Evolutionary conservation across 2,888 invertebrate species (phyloP).

Genomic region (Andrena minutula): DNA sequence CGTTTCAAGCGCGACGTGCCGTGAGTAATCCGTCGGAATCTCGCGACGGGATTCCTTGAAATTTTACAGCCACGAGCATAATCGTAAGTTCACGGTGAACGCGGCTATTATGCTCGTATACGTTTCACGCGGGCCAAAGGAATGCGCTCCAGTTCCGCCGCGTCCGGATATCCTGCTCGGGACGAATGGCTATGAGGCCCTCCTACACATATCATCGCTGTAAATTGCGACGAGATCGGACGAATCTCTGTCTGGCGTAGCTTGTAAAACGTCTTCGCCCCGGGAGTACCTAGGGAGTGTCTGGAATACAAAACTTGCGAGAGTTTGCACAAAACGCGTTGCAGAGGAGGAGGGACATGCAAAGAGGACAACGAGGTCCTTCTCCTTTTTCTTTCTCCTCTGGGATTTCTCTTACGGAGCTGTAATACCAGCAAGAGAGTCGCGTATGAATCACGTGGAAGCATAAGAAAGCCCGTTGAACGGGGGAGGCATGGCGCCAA

Average conservation of each 20-base stretch:
- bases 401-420: not conserved
- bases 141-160: slow-evolving; percentile 12
- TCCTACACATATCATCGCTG: slow-evolving; percentile 17
- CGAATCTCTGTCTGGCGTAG: not conserved
- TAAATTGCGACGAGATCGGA: slow-evolving; percentile 38
- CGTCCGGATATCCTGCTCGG: slow-evolving; percentile 44
- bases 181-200: slow-evolving; percentile 22
- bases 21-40: slow-evolving; percentile 19
- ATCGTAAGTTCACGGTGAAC: slow-evolving; percentile 36
- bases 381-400: not conserved
- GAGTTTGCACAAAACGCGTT: too few relatives aligned
- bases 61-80: slow-evolving; percentile 13
- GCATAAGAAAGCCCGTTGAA: slow-evolving; percentile 34
- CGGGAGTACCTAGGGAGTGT: not conserved
- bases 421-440: not conserved
- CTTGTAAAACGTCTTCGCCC: not conserved
- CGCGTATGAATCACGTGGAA: slow-evolving; percentile 25
- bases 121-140: slow-evolving; percentile 18
- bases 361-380: not conserved
- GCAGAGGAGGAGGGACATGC: not conserved
- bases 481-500: slow-evolving; percentile 53
- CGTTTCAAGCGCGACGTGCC: not conserved
- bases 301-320: not conserved
- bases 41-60: slow-evolving; percentile 18
- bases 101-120: slow-evolving; percentile 33